These are phyloP conservation scores for Mesocricetus auratus DNA, from an alignment of 2,113 vertebrate species.

Conservation along the genomic window DNA sequence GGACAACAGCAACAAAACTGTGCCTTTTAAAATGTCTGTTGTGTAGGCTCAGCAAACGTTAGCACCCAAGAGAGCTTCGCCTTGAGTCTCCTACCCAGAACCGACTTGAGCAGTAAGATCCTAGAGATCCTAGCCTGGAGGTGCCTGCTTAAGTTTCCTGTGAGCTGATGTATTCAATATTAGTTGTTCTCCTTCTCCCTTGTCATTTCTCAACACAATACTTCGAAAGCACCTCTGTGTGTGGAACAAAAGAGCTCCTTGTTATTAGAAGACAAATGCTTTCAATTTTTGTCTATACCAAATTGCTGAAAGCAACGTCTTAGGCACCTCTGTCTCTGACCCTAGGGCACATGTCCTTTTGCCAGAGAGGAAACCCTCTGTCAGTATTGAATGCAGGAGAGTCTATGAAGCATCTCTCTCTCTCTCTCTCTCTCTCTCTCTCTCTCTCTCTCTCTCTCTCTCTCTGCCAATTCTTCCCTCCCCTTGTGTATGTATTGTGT, in stretches of 20 bases:
- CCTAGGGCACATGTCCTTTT: neutral
- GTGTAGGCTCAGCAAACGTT: neutral
- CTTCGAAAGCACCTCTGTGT: neutral
- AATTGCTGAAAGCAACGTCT: neutral
- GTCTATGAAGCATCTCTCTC: neutral
- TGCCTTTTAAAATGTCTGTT: fast-evolving
- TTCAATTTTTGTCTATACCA: neutral
- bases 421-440: neutral
- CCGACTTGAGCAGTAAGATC: neutral
- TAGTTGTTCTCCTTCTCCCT: neutral
- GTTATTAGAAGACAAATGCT: neutral
- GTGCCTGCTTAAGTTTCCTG: no score
- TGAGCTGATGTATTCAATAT: fast-evolving
- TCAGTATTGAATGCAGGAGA: neutral
- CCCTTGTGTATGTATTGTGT: neutral
- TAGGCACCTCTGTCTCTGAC: neutral
- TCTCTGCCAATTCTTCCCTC: neutral
- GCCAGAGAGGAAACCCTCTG: neutral
- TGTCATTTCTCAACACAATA: neutral
- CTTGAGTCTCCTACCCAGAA: neutral
- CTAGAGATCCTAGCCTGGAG: neutral
- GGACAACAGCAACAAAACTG: no score
- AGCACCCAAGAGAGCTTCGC: neutral
- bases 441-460: neutral
- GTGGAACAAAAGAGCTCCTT: neutral